These are phyloP conservation scores for Rhynchonema sp. DNA, from an alignment of 2,888 invertebrate species.

Conservation along the genomic window DNA sequence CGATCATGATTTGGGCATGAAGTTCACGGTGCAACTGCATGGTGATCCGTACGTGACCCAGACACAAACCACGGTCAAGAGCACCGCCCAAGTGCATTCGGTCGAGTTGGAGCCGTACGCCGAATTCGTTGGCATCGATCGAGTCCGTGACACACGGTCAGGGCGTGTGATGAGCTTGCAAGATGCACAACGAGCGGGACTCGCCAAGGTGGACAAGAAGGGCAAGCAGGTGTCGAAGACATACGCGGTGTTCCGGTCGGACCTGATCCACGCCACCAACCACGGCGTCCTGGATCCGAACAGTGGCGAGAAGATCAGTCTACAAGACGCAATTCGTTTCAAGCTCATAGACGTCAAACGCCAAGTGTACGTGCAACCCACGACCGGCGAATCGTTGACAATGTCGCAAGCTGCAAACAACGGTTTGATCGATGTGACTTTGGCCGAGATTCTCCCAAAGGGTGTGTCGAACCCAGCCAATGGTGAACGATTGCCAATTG, in stretches of 20 bases:
- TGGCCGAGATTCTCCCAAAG: conserved; percentile 23
- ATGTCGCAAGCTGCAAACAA: conserved; percentile 23
- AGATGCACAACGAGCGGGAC: conserved; percentile 27
- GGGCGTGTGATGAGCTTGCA: conserved; percentile 21
- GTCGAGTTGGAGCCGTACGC: conserved; percentile 27
- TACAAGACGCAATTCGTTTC: conserved; percentile 62
- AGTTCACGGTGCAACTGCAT: conserved; percentile 27
- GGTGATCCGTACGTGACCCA: conserved; percentile 27
- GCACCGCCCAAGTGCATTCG: conserved; percentile 25
- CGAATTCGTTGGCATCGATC: conserved; percentile 27
- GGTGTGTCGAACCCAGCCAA: conserved; percentile 25
- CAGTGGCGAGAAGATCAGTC: conserved; percentile 51
- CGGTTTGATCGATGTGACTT: conserved; percentile 26
- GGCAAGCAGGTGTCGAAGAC: conserved; percentile 25
- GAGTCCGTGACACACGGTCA: conserved; percentile 23
- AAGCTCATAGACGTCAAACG: conserved; percentile 48
- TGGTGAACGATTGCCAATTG: conserved; percentile 20
- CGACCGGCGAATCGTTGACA: conserved; percentile 14
- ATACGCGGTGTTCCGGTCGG: conserved; percentile 26
- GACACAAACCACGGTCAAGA: conserved; percentile 27
- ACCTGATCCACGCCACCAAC: conserved; percentile 43
- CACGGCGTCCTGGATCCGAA: conserved; percentile 51
- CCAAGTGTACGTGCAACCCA: conserved; percentile 17
- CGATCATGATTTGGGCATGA: conserved; percentile 26
- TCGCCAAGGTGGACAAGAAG: conserved; percentile 27